Base-by-base conservation (phyloP, 2,888 invertebrate genomes). In the Poecilus cupreus region DNA sequence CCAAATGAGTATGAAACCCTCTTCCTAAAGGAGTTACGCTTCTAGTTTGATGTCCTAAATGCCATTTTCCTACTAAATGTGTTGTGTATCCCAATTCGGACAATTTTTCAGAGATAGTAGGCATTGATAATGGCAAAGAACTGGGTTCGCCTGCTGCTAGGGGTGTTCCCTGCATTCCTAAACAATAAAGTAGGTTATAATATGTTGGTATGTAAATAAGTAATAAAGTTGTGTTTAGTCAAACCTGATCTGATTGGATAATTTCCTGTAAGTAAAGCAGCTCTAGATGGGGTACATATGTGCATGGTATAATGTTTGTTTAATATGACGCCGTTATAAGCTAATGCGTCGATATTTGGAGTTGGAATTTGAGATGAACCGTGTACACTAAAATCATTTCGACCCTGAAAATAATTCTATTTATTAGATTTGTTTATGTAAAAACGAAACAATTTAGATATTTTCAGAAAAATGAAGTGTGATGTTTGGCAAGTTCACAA, bases 331-430 rank as follows among this genome's bases (percentile, higher is more conserved):
- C 97, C 96, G 85, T 94, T 93, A 87, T 94, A 95, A 0, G 95
- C 97, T 81, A 98, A 86, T 0, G 95, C 93, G 88, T 98, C 98
- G 74, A 98, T 94, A 87, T 98, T 97, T 0, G 97, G 97, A 0
- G 97, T 98, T 46, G 94, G 92, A 84, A 97, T 96, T 90, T 97
- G 95, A 83, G 94, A 91, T 0, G 95, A 95, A 0, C 97, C 97
- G 85, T 96, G 97, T 86, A 95, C 96, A 74, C 97, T 94, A n/a
- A 97, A 94, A 88, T 97, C 97, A 87, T 97, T 96, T 93, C 96
- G 96, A 1, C 97, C 97, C 97, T 97, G 13, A n/a, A n/a, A n/a
- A n/a, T n/a, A n/a, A n/a, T n/a, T n/a, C n/a, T n/a, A n/a, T n/a
- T n/a, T n/a, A n/a, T n/a, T n/a, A n/a, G n/a, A n/a, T n/a, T n/a